phyloP scores from a whole-genome alignment of 2,797 vertebrate genomes.

The Brachymystax lenok region DNA sequence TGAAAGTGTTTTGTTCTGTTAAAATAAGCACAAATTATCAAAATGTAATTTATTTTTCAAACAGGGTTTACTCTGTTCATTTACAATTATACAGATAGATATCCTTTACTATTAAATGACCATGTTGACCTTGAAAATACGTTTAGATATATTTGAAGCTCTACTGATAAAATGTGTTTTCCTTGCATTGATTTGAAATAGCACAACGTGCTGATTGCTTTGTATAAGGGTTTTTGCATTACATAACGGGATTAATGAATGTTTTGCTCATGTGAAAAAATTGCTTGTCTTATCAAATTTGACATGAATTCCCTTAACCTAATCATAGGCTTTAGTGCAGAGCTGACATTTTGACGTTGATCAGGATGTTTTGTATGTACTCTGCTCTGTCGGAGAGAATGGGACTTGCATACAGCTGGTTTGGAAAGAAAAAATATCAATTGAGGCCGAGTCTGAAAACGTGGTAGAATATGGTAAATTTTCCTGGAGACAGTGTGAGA shows the following conservation, averaged over 20 bases:
- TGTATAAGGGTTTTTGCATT: conserved; percentile 39
- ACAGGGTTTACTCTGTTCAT: background rate
- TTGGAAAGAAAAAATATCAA: too few species aligned
- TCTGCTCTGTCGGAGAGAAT: too few species aligned
- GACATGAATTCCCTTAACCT: too few species aligned
- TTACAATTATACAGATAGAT: conserved; percentile 17
- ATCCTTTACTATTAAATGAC: background rate
- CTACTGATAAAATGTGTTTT: conserved; percentile 25
- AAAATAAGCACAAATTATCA: conserved; percentile 31
- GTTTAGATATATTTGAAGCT: conserved; percentile 7
- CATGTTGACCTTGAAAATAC: conserved; percentile 26
- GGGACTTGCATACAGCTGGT: too few species aligned
- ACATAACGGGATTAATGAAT: too few species aligned
- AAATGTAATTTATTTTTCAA: background rate
- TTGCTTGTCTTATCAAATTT: too few species aligned
- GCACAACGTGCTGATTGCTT: conserved; percentile 17
- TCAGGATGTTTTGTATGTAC: too few species aligned
- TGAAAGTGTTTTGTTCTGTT: conserved; percentile 39
- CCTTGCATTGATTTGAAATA: background rate
- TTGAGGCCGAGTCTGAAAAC: conserved; percentile 1
- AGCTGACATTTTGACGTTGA: too few species aligned
- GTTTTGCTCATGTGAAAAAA: too few species aligned
- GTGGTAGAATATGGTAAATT: conserved; percentile 8
- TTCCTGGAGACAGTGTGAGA: background rate
- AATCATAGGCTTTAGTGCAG: too few species aligned